Evolutionary conservation across 2,113 vertebrate species (phyloP).

Genomic region (Cinclus cinclus): DNA sequence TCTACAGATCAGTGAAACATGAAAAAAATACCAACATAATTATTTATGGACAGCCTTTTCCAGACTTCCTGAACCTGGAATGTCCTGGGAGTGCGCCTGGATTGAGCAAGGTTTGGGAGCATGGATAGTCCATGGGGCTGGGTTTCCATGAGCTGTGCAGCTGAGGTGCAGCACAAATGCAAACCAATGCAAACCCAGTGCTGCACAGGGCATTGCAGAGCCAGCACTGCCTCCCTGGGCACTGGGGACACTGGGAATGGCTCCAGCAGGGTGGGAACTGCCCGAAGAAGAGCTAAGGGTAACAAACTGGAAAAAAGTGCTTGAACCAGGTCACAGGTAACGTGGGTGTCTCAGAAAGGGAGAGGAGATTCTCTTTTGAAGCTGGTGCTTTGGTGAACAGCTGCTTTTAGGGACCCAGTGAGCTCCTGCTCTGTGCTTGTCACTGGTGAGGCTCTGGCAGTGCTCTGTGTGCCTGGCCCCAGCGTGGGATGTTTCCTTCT

Average conservation of each 20-base stretch:
- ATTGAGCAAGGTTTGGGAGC: background rate
- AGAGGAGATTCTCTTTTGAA: background rate
- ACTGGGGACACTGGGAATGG: background rate
- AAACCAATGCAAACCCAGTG: background rate
- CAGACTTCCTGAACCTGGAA: background rate
- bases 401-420: background rate
- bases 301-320: background rate
- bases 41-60: background rate
- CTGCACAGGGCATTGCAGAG: background rate
- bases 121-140: background rate
- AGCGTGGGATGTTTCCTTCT: background rate
- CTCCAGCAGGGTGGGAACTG: background rate
- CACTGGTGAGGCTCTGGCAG: fast-evolving
- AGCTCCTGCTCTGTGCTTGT: background rate
- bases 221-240: background rate
- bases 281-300: background rate
- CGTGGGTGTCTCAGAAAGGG: background rate
- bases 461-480: too few relatives aligned
- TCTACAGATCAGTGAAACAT: background rate
- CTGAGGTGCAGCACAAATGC: background rate
- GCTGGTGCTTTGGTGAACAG: background rate
- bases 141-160: background rate
- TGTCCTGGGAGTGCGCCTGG: background rate
- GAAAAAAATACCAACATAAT: background rate
- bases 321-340: fast-evolving